phyloP scores from a whole-genome alignment of 2,113 vertebrate species.

The Leucopsar rothschildi region DNA sequence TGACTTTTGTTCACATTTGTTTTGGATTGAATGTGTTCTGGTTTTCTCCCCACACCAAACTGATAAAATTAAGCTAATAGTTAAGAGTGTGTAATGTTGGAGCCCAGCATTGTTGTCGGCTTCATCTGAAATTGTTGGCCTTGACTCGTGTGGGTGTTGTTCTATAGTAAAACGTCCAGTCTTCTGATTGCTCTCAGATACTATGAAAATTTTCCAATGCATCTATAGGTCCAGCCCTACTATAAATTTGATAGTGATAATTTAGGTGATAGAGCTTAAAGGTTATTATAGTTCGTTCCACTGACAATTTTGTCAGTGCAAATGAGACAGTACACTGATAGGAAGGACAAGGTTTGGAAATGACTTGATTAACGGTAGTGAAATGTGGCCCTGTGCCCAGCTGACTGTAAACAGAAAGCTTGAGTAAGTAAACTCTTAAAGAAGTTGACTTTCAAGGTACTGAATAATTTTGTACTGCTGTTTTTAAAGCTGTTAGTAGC shows the following conservation, averaged over 20 bases:
- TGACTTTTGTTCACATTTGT: background rate
- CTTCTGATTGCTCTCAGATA: background rate
- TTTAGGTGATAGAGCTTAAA: background rate
- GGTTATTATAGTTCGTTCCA: background rate
- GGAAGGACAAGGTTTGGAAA: background rate
- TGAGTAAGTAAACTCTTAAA: background rate
- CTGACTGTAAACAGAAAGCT: background rate
- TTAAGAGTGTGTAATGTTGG: background rate
- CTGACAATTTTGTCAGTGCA: background rate
- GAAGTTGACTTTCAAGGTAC: background rate
- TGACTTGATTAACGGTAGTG: background rate
- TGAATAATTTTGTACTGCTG: background rate
- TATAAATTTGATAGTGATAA: background rate
- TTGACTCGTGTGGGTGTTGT: background rate
- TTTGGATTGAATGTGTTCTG: background rate
- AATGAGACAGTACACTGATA: background rate
- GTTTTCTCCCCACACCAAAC: background rate
- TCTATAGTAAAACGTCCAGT: background rate
- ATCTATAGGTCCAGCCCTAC: background rate
- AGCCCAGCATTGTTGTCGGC: background rate
- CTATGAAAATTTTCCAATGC: background rate
- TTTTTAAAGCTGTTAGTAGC: background rate
- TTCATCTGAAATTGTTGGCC: background rate
- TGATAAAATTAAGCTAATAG: background rate
- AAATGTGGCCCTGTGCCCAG: background rate